Evolutionary conservation across 2,797 vertebrate species (phyloP), one percentile per base, ranked within the genome.

Genomic region (Synaphobranchus kaupii): DNA sequence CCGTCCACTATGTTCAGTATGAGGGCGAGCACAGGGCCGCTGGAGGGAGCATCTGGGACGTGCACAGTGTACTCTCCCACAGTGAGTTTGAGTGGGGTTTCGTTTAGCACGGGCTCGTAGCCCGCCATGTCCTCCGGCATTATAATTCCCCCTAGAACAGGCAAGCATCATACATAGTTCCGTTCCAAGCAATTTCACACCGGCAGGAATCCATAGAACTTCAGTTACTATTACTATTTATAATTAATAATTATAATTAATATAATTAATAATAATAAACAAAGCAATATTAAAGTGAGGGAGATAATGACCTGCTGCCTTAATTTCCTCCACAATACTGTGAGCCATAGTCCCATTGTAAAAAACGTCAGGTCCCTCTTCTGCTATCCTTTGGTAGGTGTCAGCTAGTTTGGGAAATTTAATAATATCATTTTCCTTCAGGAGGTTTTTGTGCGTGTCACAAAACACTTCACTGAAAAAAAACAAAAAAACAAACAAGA

Each of bases 1-100:
- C 99, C 98, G 88, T 97, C 96, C 91, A 99, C 92, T 87, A 99
- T 98, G 93, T 98, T 98, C 91, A 99, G 94, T 90, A 99, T 97
- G 89, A 99, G 96, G 0, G 94, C 93, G 73, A 99, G 96, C 89
- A 99, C 97, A 0, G 98, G 97, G 82, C 99, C 98, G 0, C 98
- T 98, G 81, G 98, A 94, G 0, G 98, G 98, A 48, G 97, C 96
- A 0, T 91, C 96, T 66, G 98, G 98, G 5, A 92, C 93, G 76
- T 94, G 96, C 92, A 99, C 93, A 50, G 88, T 95, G 76, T 94
- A 96, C 50, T 97, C 96, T 48, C 98, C 97, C 0, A 99, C 89
- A 0, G 89, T 87, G 85, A 97, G 58, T 12, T 90, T 92, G 47
- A 97, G 90, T 0, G 98, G 98, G 0, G 94, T 86, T 85, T 97